phyloP scores from a whole-genome alignment of 2,797 vertebrate species.

The Brachyrhaphis roseni region DNA sequence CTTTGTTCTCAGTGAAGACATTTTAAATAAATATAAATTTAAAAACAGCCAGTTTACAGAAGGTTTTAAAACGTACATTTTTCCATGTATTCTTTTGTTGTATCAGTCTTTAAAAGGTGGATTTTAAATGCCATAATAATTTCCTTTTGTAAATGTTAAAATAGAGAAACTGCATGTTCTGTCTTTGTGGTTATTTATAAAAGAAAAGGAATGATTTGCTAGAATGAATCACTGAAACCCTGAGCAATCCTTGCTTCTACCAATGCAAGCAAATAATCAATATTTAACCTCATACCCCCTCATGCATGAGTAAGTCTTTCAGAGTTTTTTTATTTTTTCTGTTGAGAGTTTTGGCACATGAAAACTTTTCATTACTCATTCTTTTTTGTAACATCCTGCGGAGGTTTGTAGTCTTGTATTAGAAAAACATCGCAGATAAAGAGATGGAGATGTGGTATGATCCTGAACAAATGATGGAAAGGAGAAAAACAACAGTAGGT shows the following conservation, averaged over 20 bases:
- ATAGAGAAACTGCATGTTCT: not conserved
- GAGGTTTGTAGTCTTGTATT: constrained; percentile 21
- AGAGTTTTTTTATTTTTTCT: constrained; percentile 2
- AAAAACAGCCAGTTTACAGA: not conserved
- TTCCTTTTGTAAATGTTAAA: not conserved
- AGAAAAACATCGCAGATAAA: constrained; percentile 21
- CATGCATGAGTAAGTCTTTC: constrained; percentile 44
- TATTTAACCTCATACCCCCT: constrained; percentile 32
- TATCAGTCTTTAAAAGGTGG: not conserved
- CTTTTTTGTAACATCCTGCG: constrained; percentile 11
- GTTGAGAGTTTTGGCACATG: constrained; percentile 17
- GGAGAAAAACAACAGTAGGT: constrained; percentile 23
- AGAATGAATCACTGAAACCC: constrained; percentile 38
- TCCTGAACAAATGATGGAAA: constrained; percentile 18
- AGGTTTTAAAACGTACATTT: not conserved
- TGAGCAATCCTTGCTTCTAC: constrained; percentile 31
- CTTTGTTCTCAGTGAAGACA: not conserved
- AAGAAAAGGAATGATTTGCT: constrained; percentile 20
- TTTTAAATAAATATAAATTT: not conserved
- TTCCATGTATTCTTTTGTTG: not conserved
- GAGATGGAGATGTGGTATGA: constrained; percentile 21
- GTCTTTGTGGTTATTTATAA: constrained; percentile 18
- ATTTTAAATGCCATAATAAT: not conserved
- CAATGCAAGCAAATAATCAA: constrained; percentile 35
- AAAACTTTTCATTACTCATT: constrained; percentile 16